Conservation (phyloP, 2,113 vertebrate species). For the Plecotus auritus region DNA sequence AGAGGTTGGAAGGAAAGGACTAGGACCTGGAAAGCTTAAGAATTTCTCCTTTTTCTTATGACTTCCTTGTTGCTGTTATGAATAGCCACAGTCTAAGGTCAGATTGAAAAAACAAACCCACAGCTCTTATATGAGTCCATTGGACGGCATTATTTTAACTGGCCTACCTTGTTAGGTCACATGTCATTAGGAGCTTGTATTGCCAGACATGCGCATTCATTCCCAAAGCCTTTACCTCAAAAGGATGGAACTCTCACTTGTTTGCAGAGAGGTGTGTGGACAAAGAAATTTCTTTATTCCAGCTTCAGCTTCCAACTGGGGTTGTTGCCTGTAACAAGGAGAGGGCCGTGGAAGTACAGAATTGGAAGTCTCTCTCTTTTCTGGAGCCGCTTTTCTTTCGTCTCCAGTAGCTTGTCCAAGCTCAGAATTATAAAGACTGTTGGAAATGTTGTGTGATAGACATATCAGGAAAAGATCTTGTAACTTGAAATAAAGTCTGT, state of each 20-base stretch:
- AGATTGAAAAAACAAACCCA: background rate
- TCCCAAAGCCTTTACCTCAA: slow-evolving; percentile 20
- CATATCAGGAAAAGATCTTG: background rate
- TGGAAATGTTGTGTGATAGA: background rate
- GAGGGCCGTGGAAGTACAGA: background rate
- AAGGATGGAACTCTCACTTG: background rate
- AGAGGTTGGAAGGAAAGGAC: slow-evolving; percentile 46
- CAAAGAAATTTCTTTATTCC: background rate
- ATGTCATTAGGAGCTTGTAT: background rate
- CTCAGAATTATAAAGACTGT: background rate
- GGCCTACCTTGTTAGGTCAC: background rate
- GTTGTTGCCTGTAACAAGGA: background rate
- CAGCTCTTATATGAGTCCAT: background rate
- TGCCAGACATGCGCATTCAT: background rate
- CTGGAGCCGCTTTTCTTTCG: background rate
- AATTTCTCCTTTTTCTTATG: background rate
- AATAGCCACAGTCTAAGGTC: background rate
- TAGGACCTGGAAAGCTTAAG: background rate
- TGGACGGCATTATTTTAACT: background rate
- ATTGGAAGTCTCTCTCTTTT: background rate
- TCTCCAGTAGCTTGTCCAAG: background rate
- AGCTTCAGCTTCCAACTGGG: background rate
- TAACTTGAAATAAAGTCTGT: slow-evolving; percentile 25
- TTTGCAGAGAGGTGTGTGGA: background rate
- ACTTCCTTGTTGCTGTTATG: background rate